These are phyloP conservation scores for Pentalonia nigronervosa DNA, from an alignment of 1,140 invertebrate species.

Conservation along the genomic window DNA sequence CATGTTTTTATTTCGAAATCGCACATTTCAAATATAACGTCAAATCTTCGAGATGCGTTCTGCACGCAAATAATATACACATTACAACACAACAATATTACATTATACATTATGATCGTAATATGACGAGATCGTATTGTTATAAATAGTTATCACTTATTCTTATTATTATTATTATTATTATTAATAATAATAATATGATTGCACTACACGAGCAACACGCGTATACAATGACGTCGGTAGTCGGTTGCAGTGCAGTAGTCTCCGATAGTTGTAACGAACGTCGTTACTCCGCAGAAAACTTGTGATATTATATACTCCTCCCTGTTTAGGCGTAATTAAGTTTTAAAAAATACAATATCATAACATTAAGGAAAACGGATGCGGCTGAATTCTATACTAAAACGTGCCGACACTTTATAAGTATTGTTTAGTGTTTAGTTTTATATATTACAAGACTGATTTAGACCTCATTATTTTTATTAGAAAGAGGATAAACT, in stretches of 20 bases:
- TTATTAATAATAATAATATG: neutral
- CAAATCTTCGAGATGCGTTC: neutral
- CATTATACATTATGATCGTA: neutral
- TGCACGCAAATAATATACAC: too few relatives aligned
- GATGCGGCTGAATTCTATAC: neutral
- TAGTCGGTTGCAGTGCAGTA: too few relatives aligned
- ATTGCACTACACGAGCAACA: neutral
- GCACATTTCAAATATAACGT: neutral
- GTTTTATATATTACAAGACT: too few relatives aligned
- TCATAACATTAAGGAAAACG: neutral
- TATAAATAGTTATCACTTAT: too few relatives aligned
- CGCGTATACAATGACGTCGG: neutral
- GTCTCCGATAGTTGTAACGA: neutral
- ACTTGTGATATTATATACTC: neutral
- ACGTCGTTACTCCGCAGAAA: neutral
- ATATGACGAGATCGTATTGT: neutral
- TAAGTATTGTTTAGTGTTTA: too few relatives aligned
- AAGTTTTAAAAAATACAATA: neutral
- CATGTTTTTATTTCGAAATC: conserved; percentile 5
- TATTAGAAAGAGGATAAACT: too few relatives aligned
- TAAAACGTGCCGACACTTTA: too few relatives aligned
- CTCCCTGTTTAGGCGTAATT: too few relatives aligned
- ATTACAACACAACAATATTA: neutral
- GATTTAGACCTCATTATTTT: too few relatives aligned
- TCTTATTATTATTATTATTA: too few relatives aligned